Evolutionary conservation across 2,888 invertebrate genomes (phyloP), one percentile per base, ranked within the genome.

Genomic region (Patella caerulea): DNA sequence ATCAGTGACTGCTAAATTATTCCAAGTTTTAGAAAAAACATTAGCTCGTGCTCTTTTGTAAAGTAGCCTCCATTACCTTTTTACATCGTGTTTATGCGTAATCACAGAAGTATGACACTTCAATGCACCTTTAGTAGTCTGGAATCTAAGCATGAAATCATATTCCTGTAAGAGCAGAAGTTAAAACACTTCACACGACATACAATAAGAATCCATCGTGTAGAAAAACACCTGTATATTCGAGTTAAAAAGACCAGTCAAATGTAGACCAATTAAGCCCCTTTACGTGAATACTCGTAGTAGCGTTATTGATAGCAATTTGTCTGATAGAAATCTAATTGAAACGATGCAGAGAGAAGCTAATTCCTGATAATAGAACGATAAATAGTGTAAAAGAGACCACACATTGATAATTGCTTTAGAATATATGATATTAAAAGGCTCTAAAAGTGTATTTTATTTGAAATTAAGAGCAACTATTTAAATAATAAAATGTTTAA

Each of bases 11-110:
- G 65, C 65, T 65, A 65, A 65, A 65, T 65, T 65, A 65, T 65
- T 65, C 65, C 65, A 65, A 65, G 24, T 65, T 65, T 65, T 12
- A 24, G 24, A 24, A 65, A 65, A 65, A 65, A 65, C 24, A 65
- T 65, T 65, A 65, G 65, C 65, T 65, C 24, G 65, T 65, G 65
- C 65, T 65, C 65, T 65, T 65, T 65, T 65, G 65, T 65, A 65
- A 65, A 24, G 24, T 19, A 19, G 65, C 65, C 65, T 24, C 19
- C 24, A 65, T 65, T 65, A 65, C 65, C 24, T 65, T 65, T 65
- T 24, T 24, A 65, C 65, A 24, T 24, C 65, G 24, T 65, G 65
- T 65, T 65, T 65, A 24, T 24, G 24, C 65, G 65, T 65, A 65
- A 65, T 65, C 65, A 65, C 65, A 65, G 24, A 65, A 24, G 24